These are phyloP conservation scores for Chalcosyrphus nemorum DNA, from an alignment of 2,888 invertebrate species.

Conservation along the genomic window DNA sequence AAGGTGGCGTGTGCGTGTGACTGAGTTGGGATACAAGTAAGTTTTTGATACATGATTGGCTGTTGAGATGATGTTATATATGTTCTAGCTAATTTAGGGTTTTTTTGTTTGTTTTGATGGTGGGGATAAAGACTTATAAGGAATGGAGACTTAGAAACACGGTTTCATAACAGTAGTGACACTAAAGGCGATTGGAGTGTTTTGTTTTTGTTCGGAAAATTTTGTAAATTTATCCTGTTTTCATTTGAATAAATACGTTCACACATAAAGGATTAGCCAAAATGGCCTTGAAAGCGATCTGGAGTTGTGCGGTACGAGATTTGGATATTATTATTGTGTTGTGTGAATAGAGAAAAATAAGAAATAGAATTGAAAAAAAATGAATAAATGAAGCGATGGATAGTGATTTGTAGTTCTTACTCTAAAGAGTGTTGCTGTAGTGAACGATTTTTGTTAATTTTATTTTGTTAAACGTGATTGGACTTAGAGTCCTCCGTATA, in stretches of 20 bases:
- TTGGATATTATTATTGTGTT: background rate
- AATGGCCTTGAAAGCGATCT: slow-evolving; percentile 49
- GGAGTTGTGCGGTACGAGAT: slow-evolving; percentile 47
- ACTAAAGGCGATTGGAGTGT: slow-evolving; percentile 24
- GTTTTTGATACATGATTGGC: slow-evolving; percentile 50
- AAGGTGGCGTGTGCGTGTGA: slow-evolving; percentile 47
- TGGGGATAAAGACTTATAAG: slow-evolving; percentile 63
- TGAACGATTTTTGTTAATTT: no score
- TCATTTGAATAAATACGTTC: no score
- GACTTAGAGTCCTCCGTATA: no score
- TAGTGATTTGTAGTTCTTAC: no score
- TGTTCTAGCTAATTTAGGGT: slow-evolving; percentile 30
- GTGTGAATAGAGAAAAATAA: background rate
- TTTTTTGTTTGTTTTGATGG: slow-evolving; percentile 7
- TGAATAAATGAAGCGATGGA: no score
- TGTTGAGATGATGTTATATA: slow-evolving; percentile 18
- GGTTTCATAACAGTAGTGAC: slow-evolving; percentile 41
- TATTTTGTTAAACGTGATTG: no score
- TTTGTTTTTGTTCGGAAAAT: no score
- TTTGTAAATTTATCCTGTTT: no score
- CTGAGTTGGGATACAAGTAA: slow-evolving; percentile 27
- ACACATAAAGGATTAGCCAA: background rate
- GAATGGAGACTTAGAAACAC: background rate
- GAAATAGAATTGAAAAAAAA: background rate
- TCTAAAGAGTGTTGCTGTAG: no score